phyloP scores from a whole-genome alignment of 2,113 vertebrate genomes.

The Forbesichthys agassizii region DNA sequence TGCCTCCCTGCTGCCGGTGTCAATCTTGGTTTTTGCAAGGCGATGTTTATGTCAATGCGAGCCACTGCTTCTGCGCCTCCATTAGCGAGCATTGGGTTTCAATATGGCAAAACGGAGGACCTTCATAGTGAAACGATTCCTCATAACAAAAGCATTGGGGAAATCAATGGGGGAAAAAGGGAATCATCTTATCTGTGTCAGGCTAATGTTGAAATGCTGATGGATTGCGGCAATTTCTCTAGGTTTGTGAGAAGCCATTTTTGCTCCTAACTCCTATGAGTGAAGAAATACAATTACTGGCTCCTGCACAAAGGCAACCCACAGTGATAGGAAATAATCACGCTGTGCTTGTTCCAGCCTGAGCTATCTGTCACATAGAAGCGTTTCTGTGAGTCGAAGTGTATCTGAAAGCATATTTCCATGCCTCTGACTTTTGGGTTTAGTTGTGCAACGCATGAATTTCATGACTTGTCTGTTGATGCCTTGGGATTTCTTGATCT shows the following conservation, averaged over 20 bases:
- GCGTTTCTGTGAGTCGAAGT: slow-evolving; percentile 33
- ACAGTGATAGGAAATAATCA: slow-evolving; percentile 27
- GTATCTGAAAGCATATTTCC: slow-evolving; percentile 24
- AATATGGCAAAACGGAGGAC: slow-evolving; percentile 34
- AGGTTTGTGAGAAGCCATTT: slow-evolving; percentile 48
- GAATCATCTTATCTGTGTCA: slow-evolving; percentile 61
- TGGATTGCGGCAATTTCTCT: slow-evolving; percentile 65
- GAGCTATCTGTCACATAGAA: slow-evolving; percentile 17
- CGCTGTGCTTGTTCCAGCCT: slow-evolving; percentile 16
- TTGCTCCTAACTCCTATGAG: slow-evolving; percentile 46
- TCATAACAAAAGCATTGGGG: slow-evolving; percentile 46
- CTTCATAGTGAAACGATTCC: slow-evolving; percentile 45
- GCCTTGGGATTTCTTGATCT: slow-evolving; percentile 51
- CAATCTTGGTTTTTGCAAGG: neutral
- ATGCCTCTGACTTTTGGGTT: neutral
- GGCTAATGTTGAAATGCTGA: slow-evolving; percentile 62
- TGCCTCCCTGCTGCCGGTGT: slow-evolving; percentile 3
- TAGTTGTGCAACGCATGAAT: slow-evolving; percentile 27
- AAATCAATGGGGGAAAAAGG: slow-evolving; percentile 21
- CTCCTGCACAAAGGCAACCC: slow-evolving; percentile 28
- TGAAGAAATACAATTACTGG: slow-evolving; percentile 52
- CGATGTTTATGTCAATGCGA: slow-evolving; percentile 48
- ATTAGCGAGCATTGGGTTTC: slow-evolving; percentile 43
- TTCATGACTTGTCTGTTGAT: slow-evolving; percentile 40
- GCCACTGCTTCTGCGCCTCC: slow-evolving; percentile 32